Evolutionary conservation across 2,888 invertebrate genomes (phyloP).

Genomic region (Eupithecia inturbata): DNA sequence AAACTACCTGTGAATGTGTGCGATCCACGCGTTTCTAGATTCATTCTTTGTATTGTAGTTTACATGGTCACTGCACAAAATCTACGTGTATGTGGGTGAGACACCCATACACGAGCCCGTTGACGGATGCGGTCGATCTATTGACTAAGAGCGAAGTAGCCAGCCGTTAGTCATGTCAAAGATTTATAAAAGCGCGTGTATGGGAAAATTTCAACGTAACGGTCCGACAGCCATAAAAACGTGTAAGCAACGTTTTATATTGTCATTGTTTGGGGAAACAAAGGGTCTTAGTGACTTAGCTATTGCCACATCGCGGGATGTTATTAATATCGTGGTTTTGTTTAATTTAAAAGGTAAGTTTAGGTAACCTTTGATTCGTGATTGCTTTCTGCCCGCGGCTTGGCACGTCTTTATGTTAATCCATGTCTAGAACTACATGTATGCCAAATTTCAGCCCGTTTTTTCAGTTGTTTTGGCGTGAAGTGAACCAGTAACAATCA

Average conservation of each 20-base stretch:
- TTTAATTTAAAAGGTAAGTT: constrained; percentile 7
- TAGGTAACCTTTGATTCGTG: not conserved
- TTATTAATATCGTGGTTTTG: constrained; percentile 19
- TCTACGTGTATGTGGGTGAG: constrained; percentile 49
- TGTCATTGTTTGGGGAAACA: constrained; percentile 44
- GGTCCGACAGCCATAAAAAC: constrained; percentile 47
- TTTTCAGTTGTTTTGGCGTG: not conserved
- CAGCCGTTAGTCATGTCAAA: constrained; percentile 50
- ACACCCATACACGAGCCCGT: constrained; percentile 39
- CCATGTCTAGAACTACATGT: not conserved
- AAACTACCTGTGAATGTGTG: not conserved
- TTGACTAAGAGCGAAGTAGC: constrained; percentile 48
- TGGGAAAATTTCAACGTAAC: constrained; percentile 52
- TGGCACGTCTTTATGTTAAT: not conserved
- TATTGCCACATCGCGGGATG: constrained; percentile 39
- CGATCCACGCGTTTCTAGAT: not conserved
- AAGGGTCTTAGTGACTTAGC: constrained; percentile 41
- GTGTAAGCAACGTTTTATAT: constrained; percentile 43
- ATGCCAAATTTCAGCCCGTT: not conserved
- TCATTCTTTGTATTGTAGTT: constrained; percentile 19
- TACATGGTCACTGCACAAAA: constrained; percentile 36
- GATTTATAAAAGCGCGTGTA: constrained; percentile 51
- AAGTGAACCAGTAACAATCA: not conserved
- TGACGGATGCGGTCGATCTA: constrained; percentile 69
- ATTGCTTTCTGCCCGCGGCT: not conserved